Evolutionary conservation across 2,797 vertebrate genomes (phyloP), one percentile per base, ranked within the genome.

Genomic region (Enteromius anoplus): DNA sequence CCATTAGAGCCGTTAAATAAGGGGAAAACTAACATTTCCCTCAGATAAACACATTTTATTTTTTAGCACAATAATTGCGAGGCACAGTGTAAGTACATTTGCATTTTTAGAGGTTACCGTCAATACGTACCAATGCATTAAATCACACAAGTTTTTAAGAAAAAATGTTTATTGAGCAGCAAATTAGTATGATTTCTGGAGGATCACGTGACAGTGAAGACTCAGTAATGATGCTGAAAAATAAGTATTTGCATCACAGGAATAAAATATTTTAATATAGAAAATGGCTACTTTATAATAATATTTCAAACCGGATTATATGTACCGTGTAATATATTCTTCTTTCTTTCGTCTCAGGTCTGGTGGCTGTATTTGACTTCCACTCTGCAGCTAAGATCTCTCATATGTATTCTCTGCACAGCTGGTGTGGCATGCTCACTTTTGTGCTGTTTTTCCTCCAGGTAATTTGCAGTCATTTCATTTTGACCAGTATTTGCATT

Each of bases 351-450:
- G 40, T 5, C 5, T 80, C 88, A 99, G 97, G 98, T 66, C 78
- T 97, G 40, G 90, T 95, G 0, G 97, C 98, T 0, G 96, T 97
- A 83, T 98, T 99, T 2, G 95, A 97, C 85, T 95, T 88, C 69
- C 98, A 99, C 90, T 88, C 85, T 60, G 58, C 89, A 26, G 78
- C 90, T 15, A 90, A 91, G 84, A 95, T 94, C 26, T 88, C 96
- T 0, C 73, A 97, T 90, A 95, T 98, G 95, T 97, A 98, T 92
- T 97, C 96, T 88, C 91, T 99, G 62, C 98, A 99, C 92, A 96
- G 97, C 95, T 99, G 98, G 98, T 96, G 95, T 0, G 98, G 98
- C 10, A 91, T 98, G 89, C 86, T 92, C 0, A 93, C 95, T 9
- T 90, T 97, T 0, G 69, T 94, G n/a, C 91, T 98, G n/a, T 99